phyloP scores from a whole-genome alignment of 37 sponge, comb jelly and placozoan species.

The Hexactinellida sp. region DNA sequence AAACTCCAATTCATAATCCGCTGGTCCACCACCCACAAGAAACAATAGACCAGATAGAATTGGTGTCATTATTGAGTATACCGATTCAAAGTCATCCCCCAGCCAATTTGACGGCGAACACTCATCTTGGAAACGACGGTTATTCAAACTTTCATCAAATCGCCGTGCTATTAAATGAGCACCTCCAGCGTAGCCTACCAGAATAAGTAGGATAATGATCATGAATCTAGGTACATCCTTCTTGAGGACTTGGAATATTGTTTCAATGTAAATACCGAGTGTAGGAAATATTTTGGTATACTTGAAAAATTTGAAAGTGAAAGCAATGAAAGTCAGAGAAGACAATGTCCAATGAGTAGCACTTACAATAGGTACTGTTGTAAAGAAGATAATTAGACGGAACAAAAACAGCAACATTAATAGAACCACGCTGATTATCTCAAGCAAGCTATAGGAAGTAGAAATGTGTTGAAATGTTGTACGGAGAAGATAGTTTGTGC shows the following conservation, averaged over 20 bases:
- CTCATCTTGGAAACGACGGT: neutral
- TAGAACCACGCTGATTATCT: neutral
- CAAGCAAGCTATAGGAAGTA: neutral
- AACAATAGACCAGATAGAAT: neutral
- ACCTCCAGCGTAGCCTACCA: neutral
- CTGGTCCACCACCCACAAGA: neutral
- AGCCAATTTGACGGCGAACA: neutral
- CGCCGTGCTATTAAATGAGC: neutral
- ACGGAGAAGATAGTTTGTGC: neutral
- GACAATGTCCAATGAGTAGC: neutral
- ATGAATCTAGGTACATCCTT: constrained; percentile 9
- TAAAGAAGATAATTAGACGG: neutral
- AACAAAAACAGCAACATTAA: neutral
- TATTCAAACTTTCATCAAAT: neutral
- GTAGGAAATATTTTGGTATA: constrained; percentile 8
- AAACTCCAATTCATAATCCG: neutral
- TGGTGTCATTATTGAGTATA: neutral
- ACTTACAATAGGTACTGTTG: neutral
- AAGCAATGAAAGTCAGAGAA: neutral
- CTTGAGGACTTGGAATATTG: neutral
- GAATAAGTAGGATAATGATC: neutral
- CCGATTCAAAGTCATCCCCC: neutral
- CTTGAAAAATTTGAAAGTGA: constrained; percentile 15
- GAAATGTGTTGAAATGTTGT: neutral
- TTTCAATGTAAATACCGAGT: constrained; percentile 7